Evolutionary conservation across 2,113 vertebrate species (phyloP).

Genomic region (Paradoxurus hermaphroditus): DNA sequence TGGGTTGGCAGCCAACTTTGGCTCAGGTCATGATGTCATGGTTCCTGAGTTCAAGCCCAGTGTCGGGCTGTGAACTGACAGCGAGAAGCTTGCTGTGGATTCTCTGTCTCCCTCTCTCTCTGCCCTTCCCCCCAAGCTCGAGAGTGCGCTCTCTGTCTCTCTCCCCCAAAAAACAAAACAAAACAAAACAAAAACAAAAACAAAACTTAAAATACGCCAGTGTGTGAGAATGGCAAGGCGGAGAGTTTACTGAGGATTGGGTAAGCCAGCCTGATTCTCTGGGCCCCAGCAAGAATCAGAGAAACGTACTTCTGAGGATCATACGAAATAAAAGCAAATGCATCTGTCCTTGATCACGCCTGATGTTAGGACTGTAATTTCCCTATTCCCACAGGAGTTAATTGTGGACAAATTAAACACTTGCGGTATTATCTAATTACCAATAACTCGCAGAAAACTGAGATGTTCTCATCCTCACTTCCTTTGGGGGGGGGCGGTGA

Average conservation of each 20-base stretch:
- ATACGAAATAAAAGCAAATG: conserved; percentile 49
- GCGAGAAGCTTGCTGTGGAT: too few relatives aligned
- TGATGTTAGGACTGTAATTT: conserved; percentile 20
- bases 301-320: conserved; percentile 25
- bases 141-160: too few relatives aligned
- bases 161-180: too few relatives aligned
- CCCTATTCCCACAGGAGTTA: conserved; percentile 9
- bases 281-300: conserved; percentile 6
- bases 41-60: too few relatives aligned
- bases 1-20: too few relatives aligned
- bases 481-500: not conserved
- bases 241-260: not conserved
- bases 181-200: too few relatives aligned
- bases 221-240: not conserved
- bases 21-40: too few relatives aligned
- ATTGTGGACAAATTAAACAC: conserved; percentile 31
- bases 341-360: not conserved
- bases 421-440: not conserved
- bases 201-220: not conserved
- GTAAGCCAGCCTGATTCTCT: not conserved
- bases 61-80: too few relatives aligned
- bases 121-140: too few relatives aligned
- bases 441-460: conserved; percentile 16
- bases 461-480: conserved; percentile 13
- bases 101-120: too few relatives aligned